These are phyloP conservation scores for Bostrychus sinensis DNA, from an alignment of 2,113 vertebrate genomes.

Conservation along the genomic window DNA sequence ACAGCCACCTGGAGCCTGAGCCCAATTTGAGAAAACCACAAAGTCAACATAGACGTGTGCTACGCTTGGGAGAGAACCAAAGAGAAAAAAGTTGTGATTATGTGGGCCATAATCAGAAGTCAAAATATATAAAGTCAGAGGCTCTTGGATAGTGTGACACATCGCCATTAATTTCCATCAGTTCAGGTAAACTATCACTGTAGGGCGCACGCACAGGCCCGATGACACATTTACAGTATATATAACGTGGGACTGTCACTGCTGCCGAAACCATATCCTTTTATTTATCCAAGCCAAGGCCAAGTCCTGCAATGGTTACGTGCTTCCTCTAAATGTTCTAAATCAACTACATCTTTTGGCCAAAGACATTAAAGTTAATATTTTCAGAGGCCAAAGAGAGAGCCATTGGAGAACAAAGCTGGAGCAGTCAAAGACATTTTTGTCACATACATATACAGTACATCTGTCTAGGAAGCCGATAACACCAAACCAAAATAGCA, in stretches of 20 bases:
- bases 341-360: slow-evolving; percentile 61
- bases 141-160: slow-evolving; percentile 78
- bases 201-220: slow-evolving; percentile 32
- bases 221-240: slow-evolving; percentile 71
- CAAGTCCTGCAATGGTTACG: slow-evolving; percentile 46
- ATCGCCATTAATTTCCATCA: slow-evolving; percentile 74
- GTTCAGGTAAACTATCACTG: slow-evolving; percentile 65
- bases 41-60: slow-evolving; percentile 95
- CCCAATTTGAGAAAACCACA: slow-evolving; percentile 95
- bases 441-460: background rate
- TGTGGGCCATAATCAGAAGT: slow-evolving; percentile 83
- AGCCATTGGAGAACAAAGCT: slow-evolving; percentile 35
- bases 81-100: slow-evolving; percentile 87
- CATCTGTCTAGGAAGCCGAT: background rate
- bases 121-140: slow-evolving; percentile 87
- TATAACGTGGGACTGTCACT: slow-evolving; percentile 69
- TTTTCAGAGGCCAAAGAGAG: slow-evolving; percentile 41
- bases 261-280: slow-evolving; percentile 72
- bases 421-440: slow-evolving; percentile 31
- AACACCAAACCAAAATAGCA: slow-evolving; percentile 2
- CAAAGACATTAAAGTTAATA: slow-evolving; percentile 64
- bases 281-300: slow-evolving; percentile 69
- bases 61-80: slow-evolving; percentile 74
- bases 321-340: slow-evolving; percentile 59
- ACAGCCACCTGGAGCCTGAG: slow-evolving; percentile 90